Evolutionary conservation across 1,140 invertebrate species (phyloP), one percentile per base, ranked within the genome.

Genomic region (Pseudomyrmex sp.): DNA sequence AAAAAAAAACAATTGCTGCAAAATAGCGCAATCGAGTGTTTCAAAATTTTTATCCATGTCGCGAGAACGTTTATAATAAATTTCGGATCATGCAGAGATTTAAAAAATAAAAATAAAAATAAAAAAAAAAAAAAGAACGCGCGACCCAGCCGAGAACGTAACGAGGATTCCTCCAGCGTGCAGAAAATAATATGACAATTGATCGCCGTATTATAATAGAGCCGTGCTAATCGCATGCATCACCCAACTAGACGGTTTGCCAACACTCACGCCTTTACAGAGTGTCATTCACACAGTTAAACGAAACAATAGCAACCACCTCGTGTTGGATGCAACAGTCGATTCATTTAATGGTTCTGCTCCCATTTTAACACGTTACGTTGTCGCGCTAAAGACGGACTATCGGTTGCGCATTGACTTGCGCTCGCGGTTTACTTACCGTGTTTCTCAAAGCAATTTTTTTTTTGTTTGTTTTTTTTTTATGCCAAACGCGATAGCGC

Each of bases 251-350:
- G 75, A 77, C 74, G 62, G 48, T 79, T 59, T 54, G n/a, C 56
- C 48, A 20, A 26, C 76, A 70, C 26, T 80, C 66, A 44, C 54
- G 65, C 76, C 59, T 80, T 61, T 72, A 72, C 54, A 80, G 23
- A 76, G 76, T 80, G 76, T 80, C 76, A 72, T 80, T 80, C 66
- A 80, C 76, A 70, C 68, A 80, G 76, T 80, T 80, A 72, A 70
- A 72, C 66, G 76, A 80, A 72, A 80, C 76, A 80, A 80, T 80
- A 61, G 66, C 26, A 50, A 12, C 44, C 54, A 66, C 76, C 54
- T 80, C 76, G 66, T 80, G 68, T 80, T 80, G 76, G 76, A 80
- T 59, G 66, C 66, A 80, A 70, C 54, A 80, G 76, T 79, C 76
- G 66, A 72, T 80, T 56, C 76, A 80, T 80, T 80, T 80, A 80